Evolutionary conservation across 2,888 invertebrate species (phyloP).

Genomic region (Drosophila gaucha): DNA sequence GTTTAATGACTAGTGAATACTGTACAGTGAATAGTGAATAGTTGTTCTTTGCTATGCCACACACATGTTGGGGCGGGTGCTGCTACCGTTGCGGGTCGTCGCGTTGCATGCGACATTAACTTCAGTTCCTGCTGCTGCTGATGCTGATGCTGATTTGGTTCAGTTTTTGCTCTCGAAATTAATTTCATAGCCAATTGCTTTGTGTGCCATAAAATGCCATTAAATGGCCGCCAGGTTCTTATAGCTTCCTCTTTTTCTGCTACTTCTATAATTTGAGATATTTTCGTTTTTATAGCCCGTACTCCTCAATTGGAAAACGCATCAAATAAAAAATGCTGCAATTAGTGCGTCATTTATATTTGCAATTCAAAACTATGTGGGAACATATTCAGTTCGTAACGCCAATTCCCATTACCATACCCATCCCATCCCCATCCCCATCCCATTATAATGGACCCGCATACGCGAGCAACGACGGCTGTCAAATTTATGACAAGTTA

Average conservation of each 20-base stretch:
- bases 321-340: constrained; percentile 57
- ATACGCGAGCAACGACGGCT: constrained; percentile 59
- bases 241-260: not conserved
- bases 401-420: not conserved
- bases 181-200: constrained; percentile 76
- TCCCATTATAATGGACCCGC: constrained; percentile 62
- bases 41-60: constrained; percentile 6
- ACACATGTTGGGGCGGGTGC: constrained; percentile 19
- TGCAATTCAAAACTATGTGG: constrained; percentile 75
- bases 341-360: constrained; percentile 79
- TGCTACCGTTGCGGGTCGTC: constrained; percentile 42
- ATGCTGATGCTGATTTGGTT: constrained; percentile 9
- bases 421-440: not conserved
- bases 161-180: constrained; percentile 63
- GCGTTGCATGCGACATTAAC: constrained; percentile 77
- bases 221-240: constrained; percentile 50
- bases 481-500: constrained; percentile 81
- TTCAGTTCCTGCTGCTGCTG: constrained; percentile 54
- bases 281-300: constrained; percentile 56
- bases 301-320: constrained; percentile 58
- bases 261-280: constrained; percentile 7
- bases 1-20: constrained; percentile 13
- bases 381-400: constrained; percentile 39
- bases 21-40: constrained; percentile 16
- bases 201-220: constrained; percentile 69